These are phyloP conservation scores for Plecotus auritus DNA, from an alignment of 2,113 vertebrate species.

Conservation along the genomic window DNA sequence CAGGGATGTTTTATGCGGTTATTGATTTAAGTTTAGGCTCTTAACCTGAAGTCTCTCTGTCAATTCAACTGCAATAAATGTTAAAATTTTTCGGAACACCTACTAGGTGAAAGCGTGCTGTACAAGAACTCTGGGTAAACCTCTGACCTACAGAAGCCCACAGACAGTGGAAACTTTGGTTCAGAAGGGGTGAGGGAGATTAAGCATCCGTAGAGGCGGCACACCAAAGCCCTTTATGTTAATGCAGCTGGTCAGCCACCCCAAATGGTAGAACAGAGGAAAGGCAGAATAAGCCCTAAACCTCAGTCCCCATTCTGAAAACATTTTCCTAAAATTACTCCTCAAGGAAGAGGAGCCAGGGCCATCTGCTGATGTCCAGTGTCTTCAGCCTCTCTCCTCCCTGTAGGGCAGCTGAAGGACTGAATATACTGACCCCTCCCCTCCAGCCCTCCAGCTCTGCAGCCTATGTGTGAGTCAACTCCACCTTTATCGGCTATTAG, in stretches of 20 bases:
- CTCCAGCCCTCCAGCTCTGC: background rate
- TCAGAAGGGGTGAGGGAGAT: background rate
- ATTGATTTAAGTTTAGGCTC: background rate
- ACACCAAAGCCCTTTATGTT: background rate
- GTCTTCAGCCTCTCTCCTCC: background rate
- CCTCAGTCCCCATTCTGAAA: background rate
- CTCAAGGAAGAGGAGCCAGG: background rate
- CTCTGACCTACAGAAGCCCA: background rate
- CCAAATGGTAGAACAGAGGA: background rate
- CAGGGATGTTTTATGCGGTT: background rate
- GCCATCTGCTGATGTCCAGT: background rate
- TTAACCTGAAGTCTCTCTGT: background rate
- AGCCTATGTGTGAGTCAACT: background rate
- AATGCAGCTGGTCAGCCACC: background rate
- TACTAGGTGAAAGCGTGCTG: background rate
- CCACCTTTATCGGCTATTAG: rapidly evolving
- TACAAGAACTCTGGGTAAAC: background rate
- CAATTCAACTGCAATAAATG: background rate
- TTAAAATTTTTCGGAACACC: background rate
- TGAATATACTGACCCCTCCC: rapidly evolving
- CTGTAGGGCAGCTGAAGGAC: background rate
- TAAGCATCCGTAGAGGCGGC: rapidly evolving
- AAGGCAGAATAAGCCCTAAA: background rate
- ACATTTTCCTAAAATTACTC: background rate
- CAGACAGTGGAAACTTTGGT: background rate